Evolutionary conservation across 2,888 invertebrate species (phyloP).

Genomic region (Brachyptera risi): DNA sequence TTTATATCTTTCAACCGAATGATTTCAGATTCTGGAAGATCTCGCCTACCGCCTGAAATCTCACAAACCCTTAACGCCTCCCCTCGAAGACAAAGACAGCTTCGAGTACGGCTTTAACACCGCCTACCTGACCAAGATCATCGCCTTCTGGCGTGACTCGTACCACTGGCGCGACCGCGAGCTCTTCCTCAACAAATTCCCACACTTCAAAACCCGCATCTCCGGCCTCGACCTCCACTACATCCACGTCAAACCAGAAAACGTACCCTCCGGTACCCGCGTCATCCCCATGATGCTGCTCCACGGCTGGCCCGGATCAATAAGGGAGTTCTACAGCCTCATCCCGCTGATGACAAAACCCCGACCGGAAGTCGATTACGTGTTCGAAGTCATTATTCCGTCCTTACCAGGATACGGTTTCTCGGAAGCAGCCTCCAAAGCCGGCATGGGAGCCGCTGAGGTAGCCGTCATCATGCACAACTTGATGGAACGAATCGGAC

Average conservation of each 20-base stretch:
- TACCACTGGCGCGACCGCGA: slow-evolving; percentile 50
- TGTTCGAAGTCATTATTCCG: slow-evolving; percentile 66
- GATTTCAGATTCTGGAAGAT: slow-evolving; percentile 56
- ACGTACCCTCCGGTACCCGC: slow-evolving; percentile 44
- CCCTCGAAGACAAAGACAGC: too few species aligned
- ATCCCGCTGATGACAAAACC: slow-evolving; percentile 61
- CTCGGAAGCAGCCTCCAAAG: slow-evolving; percentile 47
- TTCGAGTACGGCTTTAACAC: too few species aligned
- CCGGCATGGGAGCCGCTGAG: slow-evolving; percentile 42
- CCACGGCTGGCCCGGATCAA: slow-evolving; percentile 85
- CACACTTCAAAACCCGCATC: slow-evolving; percentile 71
- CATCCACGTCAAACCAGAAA: slow-evolving; percentile 61
- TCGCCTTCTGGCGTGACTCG: slow-evolving; percentile 47
- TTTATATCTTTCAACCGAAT: too few species aligned
- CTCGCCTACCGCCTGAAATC: slow-evolving; percentile 54
- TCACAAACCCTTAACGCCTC: slow-evolving; percentile 42
- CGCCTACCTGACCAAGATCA: slow-evolving; percentile 1
- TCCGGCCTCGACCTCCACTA: slow-evolving; percentile 68
- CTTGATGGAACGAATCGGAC: slow-evolving; percentile 67
- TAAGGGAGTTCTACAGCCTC: slow-evolving; percentile 74
- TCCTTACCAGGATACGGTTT: slow-evolving; percentile 68
- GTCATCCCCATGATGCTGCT: slow-evolving; percentile 65
- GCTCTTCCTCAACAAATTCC: slow-evolving; percentile 57
- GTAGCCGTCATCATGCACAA: slow-evolving; percentile 58
- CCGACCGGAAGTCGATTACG: slow-evolving; percentile 51